Base-by-base conservation (phyloP, 2,113 vertebrate species). In the pig (Sus scrofa) region DNA sequence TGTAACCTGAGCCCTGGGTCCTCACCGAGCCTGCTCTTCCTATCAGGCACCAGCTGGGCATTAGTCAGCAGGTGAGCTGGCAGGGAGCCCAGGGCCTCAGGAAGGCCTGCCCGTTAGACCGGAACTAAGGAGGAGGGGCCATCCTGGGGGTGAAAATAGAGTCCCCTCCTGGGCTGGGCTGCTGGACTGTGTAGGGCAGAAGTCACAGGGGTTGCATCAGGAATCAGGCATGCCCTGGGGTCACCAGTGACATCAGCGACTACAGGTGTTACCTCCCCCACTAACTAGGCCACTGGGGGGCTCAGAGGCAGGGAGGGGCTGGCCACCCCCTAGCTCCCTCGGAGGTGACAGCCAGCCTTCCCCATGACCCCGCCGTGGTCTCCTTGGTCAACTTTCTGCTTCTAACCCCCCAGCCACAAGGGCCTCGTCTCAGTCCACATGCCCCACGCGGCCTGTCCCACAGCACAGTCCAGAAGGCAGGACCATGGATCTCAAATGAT, bases 1-100 rank as follows among this genome's bases (percentile, higher is more conserved):
- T 63, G 94, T 85, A 91, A 91, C 82, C 50, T 0, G 77, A 96
- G 95, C 92, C 84, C 32, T 44, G 81, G 60, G 54, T 5, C 70
- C 71, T 84, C 78, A 1, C 32, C 52, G 3, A 11, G 79, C 63
- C 56, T 2, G 34, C 63, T 11, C 77, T 20, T 44, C 62, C 54
- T 13, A 70, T 54, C 70, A 63, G 87, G 50, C 58, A 71, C 11
- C 50, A 50, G 77, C 37, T 0, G 20, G 9, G 50, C 91, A 67
- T 93, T 85, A 81, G 88, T 93, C 86, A 96, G 95, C 77, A 27
- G 75, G n/a, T 44, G 5, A 34, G 54, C 6, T 2, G 30, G 93
- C 82, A 50, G n/a, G 27, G 44, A 92, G 85, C 81, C 73, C 2
- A 32, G 12, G 32, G 18, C 37, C 79, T 4, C 12, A 13, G 52